A percentile compares a stretch with the other conserved stretches of the same genome.
Evolutionary conservation across 1,140 invertebrate genomes (phyloP).

Genomic region (Amyelois transitella): DNA sequence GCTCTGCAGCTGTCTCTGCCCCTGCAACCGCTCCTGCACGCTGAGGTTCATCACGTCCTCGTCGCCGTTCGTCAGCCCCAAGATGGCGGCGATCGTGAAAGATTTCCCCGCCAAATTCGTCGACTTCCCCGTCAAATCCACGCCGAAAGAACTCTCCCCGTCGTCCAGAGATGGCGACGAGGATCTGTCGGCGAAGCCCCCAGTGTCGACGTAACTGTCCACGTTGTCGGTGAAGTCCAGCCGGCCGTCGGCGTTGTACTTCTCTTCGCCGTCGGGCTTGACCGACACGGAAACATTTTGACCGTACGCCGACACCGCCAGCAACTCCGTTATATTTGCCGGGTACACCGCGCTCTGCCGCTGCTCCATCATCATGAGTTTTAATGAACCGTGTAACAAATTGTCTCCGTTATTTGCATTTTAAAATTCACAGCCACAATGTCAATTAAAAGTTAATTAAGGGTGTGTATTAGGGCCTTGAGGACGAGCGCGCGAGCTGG

Average conservation of each 20-base stretch:
- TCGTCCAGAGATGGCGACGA: conserved; percentile 42
- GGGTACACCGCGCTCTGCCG: conserved; percentile 40
- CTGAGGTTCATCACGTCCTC: conserved; percentile 64
- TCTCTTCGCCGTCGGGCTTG: conserved; percentile 29
- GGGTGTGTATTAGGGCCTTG: conserved; percentile 7
- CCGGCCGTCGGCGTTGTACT: conserved; percentile 20
- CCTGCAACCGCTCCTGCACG: conserved; percentile 55
- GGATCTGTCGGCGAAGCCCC: conserved; percentile 23
- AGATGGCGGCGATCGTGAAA: conserved; percentile 64
- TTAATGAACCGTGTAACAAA: neutral
- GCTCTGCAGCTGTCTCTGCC: conserved; percentile 52
- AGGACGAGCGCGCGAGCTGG: conserved; percentile 10
- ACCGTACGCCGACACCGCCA: conserved; percentile 40
- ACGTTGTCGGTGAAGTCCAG: conserved; percentile 21
- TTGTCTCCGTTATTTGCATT: neutral
- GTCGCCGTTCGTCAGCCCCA: conserved; percentile 50
- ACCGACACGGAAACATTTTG: conserved; percentile 36
- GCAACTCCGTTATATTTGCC: conserved; percentile 43
- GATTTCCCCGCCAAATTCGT: conserved; percentile 60
- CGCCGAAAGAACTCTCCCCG: conserved; percentile 52
- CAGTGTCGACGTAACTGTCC: conserved; percentile 16
- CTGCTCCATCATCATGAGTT: conserved; percentile 44
- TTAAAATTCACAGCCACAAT: neutral
- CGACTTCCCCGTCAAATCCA: conserved; percentile 54
- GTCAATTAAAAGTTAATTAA: conserved; percentile 24